Evolutionary conservation across 1,140 invertebrate genomes (phyloP).

Genomic region (Trigoniulus corallinus): DNA sequence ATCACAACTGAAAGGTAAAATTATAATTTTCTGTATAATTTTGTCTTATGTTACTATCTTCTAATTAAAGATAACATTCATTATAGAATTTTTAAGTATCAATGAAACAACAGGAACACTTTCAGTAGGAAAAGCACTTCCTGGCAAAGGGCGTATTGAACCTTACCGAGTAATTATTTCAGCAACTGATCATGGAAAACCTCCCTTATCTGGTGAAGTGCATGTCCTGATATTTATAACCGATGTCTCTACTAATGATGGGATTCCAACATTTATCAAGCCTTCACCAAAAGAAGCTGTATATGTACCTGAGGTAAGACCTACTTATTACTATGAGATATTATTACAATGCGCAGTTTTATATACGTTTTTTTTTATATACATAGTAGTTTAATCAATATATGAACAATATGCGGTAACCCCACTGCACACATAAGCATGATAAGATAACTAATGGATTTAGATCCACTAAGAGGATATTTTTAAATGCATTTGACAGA

Average conservation of each 20-base stretch:
- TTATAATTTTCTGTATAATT: too few relatives aligned
- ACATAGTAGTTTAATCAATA: slow-evolving; percentile 1
- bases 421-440: too few relatives aligned
- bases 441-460: too few relatives aligned
- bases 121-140: slow-evolving; percentile 40
- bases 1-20: neutral
- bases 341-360: neutral
- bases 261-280: slow-evolving; percentile 53
- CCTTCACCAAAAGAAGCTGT: slow-evolving; percentile 50
- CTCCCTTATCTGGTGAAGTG: slow-evolving; percentile 39
- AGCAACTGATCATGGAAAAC: slow-evolving; percentile 49
- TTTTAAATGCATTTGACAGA: too few relatives aligned
- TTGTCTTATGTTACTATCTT: too few relatives aligned
- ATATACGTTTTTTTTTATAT: neutral
- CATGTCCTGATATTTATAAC: slow-evolving; percentile 50
- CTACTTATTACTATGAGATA: neutral
- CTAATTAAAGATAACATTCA: too few relatives aligned
- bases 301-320: slow-evolving; percentile 43
- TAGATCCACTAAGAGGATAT: too few relatives aligned
- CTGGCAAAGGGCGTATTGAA: slow-evolving; percentile 55
- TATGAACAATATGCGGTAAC: neutral
- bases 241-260: slow-evolving; percentile 66
- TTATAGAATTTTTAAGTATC: slow-evolving; percentile 2
- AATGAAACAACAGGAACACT: slow-evolving; percentile 35
- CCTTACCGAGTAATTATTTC: slow-evolving; percentile 49